Base-by-base conservation (phyloP, 2,113 vertebrate genomes). In the Aphyosemion australe region DNA sequence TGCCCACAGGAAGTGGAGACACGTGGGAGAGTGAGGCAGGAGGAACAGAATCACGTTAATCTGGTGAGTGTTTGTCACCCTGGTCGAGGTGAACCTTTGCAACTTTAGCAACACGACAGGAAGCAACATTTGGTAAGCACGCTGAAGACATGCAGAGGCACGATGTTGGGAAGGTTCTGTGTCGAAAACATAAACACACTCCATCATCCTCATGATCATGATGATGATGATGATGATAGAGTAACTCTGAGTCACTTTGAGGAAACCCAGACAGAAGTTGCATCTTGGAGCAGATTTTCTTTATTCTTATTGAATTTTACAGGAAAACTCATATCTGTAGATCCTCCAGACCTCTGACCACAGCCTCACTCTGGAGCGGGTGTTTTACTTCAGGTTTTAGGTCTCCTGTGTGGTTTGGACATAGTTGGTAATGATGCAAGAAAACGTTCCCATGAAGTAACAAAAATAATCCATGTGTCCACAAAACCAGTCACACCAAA, bases 61-160 rank as follows among this genome's bases (percentile, higher is more conserved):
- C 14, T 14, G 45, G 14, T 41, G 32, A 10, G 1, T 56, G 52
- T 45, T 5, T 41, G 52, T 39, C 1, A 59, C 31, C n/a, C 61
- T 47, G 1, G 53, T 43, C 10, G 57, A 61, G 9, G 4, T 16
- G n/a, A 26, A 43, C 32, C 47, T 46, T 48, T 12, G 31, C 12
- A n/a, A 55, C 56, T 65, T 63, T 54, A 55, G 61, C 3, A 6
- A 18, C 51, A 12, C 47, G 75, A 55, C 46, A 49, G n/a, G 64
- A 48, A 32, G 12, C 5, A 42, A 37, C 16, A 6, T 12, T 52
- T 61, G 19, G 5, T 6, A 45, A 37, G 39, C n/a, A 48, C 20
- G 21, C 4, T 7, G 15, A 12, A 46, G 49, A 15, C 31, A 13
- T n/a, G 53, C 32, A 39, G 11, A 46, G 60, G 51, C 20, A 34